Evolutionary conservation across 1,140 invertebrate genomes (phyloP).

Genomic region (Drosophila guanche): DNA sequence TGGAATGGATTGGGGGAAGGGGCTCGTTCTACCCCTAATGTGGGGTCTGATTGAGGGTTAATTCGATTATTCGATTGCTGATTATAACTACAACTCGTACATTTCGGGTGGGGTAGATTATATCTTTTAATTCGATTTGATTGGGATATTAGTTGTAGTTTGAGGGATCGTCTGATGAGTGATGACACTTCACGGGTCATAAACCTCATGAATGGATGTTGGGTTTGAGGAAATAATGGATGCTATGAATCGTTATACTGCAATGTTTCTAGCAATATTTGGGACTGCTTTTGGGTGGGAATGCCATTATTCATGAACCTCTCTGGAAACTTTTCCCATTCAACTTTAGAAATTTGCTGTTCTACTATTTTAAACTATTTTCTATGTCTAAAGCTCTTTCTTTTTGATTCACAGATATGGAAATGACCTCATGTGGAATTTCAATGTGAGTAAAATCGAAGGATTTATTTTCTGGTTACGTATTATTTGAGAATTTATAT

Average conservation of each 20-base stretch:
- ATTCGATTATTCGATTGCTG: constrained; percentile 52
- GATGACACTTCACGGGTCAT: constrained; percentile 42
- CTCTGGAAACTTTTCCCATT: too few species aligned
- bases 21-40: constrained; percentile 20
- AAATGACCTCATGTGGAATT: too few species aligned
- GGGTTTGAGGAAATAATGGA: constrained; percentile 37
- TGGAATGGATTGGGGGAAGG: neutral
- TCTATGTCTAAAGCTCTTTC: too few species aligned
- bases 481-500: too few species aligned
- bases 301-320: too few species aligned
- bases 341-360: too few species aligned
- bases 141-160: constrained; percentile 28
- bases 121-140: constrained; percentile 40
- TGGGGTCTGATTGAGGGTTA: constrained; percentile 48
- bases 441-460: too few species aligned
- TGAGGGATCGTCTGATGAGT: constrained; percentile 42
- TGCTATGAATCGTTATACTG: constrained; percentile 3
- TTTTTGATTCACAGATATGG: too few species aligned
- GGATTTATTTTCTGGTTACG: too few species aligned
- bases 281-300: too few species aligned
- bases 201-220: constrained; percentile 33
- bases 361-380: too few species aligned
- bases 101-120: constrained; percentile 43
- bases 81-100: constrained; percentile 25
- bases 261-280: too few species aligned